Evolutionary conservation across 2,797 vertebrate genomes (phyloP).

Genomic region (Otolemur crassicaudatus): DNA sequence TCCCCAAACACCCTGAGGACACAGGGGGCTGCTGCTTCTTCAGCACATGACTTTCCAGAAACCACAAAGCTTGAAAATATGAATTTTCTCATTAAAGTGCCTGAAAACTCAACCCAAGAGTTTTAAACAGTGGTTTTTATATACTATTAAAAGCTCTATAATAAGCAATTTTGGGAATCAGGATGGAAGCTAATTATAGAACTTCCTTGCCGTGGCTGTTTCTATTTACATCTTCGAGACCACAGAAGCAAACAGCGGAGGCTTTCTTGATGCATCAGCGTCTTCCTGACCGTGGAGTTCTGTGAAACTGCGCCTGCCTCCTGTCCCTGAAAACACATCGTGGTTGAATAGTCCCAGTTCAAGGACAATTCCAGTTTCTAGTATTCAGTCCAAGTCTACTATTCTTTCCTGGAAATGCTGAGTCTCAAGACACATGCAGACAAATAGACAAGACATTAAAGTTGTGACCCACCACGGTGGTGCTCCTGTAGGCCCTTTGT

Average conservation of each 20-base stretch:
- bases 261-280: slow-evolving; percentile 80
- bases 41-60: slow-evolving; percentile 68
- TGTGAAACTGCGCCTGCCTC: slow-evolving; percentile 73
- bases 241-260: slow-evolving; percentile 79
- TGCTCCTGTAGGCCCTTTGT: background rate
- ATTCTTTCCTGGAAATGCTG: slow-evolving; percentile 14
- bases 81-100: slow-evolving; percentile 84
- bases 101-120: slow-evolving; percentile 79
- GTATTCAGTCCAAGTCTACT: slow-evolving; percentile 5
- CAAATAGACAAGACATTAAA: slow-evolving; percentile 49
- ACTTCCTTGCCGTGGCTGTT: slow-evolving; percentile 81
- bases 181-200: slow-evolving; percentile 86
- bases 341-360: slow-evolving; percentile 53
- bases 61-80: slow-evolving; percentile 76
- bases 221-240: slow-evolving; percentile 85
- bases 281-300: slow-evolving; percentile 73
- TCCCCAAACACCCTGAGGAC: background rate
- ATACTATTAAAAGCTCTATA: slow-evolving; percentile 85
- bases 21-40: slow-evolving; percentile 24
- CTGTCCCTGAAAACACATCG: slow-evolving; percentile 58
- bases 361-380: slow-evolving; percentile 49
- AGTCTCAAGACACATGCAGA: slow-evolving; percentile 14
- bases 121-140: slow-evolving; percentile 82
- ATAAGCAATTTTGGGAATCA: slow-evolving; percentile 85
- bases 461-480: background rate